A percentile compares a stretch with the other conserved stretches of the same genome.
Evolutionary conservation across 2,888 invertebrate species (phyloP).

Genomic region (Nemoura dubitans): DNA sequence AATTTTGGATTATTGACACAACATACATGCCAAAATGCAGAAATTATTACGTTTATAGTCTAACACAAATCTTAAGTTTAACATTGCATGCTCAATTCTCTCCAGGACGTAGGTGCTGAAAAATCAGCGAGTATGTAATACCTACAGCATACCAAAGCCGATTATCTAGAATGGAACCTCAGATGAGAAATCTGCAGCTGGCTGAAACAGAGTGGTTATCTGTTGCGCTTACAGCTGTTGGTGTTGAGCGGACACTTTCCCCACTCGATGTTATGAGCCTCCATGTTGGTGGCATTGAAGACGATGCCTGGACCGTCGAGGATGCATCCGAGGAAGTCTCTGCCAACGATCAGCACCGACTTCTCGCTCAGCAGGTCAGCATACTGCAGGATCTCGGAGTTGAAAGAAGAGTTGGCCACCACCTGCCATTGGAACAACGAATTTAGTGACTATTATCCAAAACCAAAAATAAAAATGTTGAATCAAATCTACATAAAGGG

Average conservation of each 20-base stretch:
- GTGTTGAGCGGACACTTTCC: constrained; percentile 79
- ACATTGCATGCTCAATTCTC: background rate
- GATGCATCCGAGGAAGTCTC: constrained; percentile 84
- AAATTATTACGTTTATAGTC: background rate
- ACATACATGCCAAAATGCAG: background rate
- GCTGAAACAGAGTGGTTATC: background rate
- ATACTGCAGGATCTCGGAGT: constrained; percentile 76
- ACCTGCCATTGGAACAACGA: constrained; percentile 62
- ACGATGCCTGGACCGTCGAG: constrained; percentile 87
- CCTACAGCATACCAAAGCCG: no score
- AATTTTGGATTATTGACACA: background rate
- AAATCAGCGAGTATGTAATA: background rate
- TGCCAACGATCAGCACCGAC: constrained; percentile 79
- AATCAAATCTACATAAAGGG: no score
- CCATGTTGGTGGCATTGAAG: constrained; percentile 72
- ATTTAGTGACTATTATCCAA: background rate
- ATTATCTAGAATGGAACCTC: background rate
- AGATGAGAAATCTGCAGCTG: background rate
- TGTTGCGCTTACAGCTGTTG: constrained; percentile 71
- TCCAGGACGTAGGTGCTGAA: background rate
- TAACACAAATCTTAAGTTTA: background rate
- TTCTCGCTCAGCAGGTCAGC: constrained; percentile 64
- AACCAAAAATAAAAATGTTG: background rate
- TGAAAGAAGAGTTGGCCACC: constrained; percentile 81
- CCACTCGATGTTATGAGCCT: constrained; percentile 75